Evolutionary conservation across 2,797 vertebrate genomes (phyloP), one percentile per base, ranked within the genome.

Genomic region (Sebastes itinus): DNA sequence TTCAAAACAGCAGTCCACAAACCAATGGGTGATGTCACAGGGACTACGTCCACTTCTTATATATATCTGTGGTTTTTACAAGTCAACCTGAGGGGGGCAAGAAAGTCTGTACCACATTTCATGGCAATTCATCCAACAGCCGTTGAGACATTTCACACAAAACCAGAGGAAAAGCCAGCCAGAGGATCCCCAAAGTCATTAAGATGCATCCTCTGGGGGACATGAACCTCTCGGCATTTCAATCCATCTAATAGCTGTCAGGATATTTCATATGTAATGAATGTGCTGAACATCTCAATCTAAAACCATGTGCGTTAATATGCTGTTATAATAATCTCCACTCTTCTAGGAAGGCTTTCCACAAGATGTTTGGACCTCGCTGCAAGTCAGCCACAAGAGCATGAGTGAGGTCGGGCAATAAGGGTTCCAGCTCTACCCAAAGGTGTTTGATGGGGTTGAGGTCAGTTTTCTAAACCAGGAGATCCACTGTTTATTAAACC

Each of bases 1-100:
- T 20, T 49, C 18, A 49, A 49, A 49, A 49, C 0, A 0, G 7
- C 0, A 49, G 46, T 49, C 46, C 7, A 20, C 3, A 49, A 49
- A 49, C 46, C 46, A 49, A 4, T 49, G 46, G 0, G 18, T 46
- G 42, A 46, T 7, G 16, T 18, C 42, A 46, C 14, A 2, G 18
- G 2, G 16, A 49, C 18, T 1, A 49, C 46, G 7, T 49, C 7
- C 18, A 20, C 46, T 7, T 20, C 46, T 49, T 49, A 49, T 46
- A 46, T 46, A 7, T 16, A 46, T 49, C 46, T 49, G 1, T 49
- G 46, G 54, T 55, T 55, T 55, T 23, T 23, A 55, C n/a, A 13
- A 55, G 59, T 61, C 59, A 28, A 1, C 10, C 16, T 23, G 62
- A 38, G 33, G 7, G 13, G 16, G 42, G 2, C 49, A 35, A 63